A percentile compares a stretch with the other conserved stretches of the same genome.
Evolutionary conservation across 2,113 vertebrate species (phyloP).

Genomic region (Apaloderma vittatum): DNA sequence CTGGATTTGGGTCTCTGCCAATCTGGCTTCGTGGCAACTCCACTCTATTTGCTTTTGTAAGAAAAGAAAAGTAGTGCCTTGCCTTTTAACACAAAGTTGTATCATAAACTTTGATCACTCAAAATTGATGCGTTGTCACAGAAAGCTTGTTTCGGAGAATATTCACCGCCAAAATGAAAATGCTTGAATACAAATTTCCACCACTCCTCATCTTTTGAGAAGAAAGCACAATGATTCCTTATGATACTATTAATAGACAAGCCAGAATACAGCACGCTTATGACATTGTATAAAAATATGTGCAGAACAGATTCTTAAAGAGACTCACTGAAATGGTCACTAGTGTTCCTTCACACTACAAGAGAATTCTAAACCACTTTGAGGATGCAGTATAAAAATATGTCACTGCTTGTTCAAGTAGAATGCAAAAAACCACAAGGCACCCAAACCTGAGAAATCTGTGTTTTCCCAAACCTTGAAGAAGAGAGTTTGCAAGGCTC

Average conservation of each 20-base stretch:
- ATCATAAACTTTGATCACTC: not conserved
- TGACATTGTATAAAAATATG: not conserved
- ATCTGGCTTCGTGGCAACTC: not conserved
- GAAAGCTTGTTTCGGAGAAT: not conserved
- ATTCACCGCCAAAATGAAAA: not conserved
- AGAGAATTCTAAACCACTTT: not conserved
- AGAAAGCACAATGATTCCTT: not conserved
- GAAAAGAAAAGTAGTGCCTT: not conserved
- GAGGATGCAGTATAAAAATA: not conserved
- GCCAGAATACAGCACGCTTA: not conserved
- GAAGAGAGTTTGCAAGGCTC: not conserved
- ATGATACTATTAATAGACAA: not conserved
- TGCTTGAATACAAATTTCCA: not conserved
- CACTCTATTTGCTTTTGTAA: not conserved
- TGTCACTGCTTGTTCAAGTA: not conserved
- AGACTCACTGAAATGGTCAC: not conserved
- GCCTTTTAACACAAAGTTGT: not conserved
- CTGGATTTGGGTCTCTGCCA: not conserved
- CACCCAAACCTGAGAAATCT: not conserved
- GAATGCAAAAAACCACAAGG: not conserved
- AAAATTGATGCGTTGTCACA: not conserved
- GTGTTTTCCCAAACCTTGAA: not conserved
- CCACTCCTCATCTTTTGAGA: not conserved
- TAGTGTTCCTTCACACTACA: not conserved
- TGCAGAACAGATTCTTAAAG: not conserved